Conservation (phyloP, 2,113 vertebrate genomes). For the Xiphophorus maculatus region DNA sequence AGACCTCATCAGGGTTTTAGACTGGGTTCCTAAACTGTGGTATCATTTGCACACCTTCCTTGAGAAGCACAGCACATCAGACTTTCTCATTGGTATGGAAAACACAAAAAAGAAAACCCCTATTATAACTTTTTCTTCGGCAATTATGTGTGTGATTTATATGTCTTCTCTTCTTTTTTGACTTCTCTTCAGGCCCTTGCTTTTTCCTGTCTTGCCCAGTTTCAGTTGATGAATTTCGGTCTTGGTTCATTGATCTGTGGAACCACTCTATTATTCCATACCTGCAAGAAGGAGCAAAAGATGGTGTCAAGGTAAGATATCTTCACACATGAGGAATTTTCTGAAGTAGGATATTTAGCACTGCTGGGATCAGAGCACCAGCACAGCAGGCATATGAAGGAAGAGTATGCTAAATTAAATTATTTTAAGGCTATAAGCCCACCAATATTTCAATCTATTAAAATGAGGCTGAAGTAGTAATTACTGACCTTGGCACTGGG, state of each 20-base stretch:
- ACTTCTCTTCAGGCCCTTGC: conserved; percentile 86
- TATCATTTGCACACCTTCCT: conserved; percentile 98
- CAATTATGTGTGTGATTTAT: neutral
- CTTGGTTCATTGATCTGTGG: conserved; percentile 99
- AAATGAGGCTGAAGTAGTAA: too few species aligned
- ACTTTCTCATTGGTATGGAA: conserved; percentile 94
- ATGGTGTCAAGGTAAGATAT: conserved; percentile 89
- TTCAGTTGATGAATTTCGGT: conserved; percentile 94
- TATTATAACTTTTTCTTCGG: neutral
- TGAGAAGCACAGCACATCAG: conserved; percentile 98
- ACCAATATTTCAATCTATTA: too few species aligned
- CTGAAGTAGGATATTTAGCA: neutral
- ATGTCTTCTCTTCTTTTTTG: neutral
- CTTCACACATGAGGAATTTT: neutral
- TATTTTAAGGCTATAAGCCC: too few species aligned
- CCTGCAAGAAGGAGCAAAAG: conserved; percentile 95
- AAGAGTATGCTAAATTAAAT: too few species aligned
- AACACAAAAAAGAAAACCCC: neutral
- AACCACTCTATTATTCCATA: conserved; percentile 99
- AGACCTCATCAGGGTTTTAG: conserved; percentile 90
- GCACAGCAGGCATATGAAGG: too few species aligned
- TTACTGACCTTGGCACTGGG: too few species aligned
- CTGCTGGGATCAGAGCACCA: neutral
- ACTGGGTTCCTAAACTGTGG: conserved; percentile 98
- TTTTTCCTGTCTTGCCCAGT: conserved; percentile 98